Evolutionary conservation across 2,797 vertebrate genomes (phyloP).

Genomic region (Heliangelus exortis): DNA sequence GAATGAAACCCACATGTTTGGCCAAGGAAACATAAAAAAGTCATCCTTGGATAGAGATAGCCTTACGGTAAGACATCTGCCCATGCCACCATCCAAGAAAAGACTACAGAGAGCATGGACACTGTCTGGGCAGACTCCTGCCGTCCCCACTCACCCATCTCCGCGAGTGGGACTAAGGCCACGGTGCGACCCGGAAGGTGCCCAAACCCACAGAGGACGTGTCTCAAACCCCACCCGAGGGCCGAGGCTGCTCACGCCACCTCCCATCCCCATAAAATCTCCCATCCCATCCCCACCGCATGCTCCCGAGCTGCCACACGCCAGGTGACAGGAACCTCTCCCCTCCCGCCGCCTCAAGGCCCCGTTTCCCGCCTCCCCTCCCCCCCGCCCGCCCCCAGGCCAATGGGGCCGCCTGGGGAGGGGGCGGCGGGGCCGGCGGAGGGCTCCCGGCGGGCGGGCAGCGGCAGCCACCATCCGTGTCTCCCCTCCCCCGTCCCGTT

Average conservation of each 20-base stretch:
- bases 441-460: background rate
- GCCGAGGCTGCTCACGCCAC: rapidly evolving
- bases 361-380: background rate
- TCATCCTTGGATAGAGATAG: background rate
- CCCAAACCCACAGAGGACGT: rapidly evolving
- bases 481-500: too few species aligned
- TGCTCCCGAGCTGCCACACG: background rate
- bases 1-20: background rate
- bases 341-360: background rate
- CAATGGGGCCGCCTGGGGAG: background rate
- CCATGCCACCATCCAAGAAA: background rate
- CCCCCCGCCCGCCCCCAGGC: background rate
- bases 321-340: background rate
- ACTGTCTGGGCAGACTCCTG: rapidly evolving
- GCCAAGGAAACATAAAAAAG: background rate
- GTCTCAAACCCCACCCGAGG: background rate
- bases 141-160: background rate
- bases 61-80: rapidly evolving
- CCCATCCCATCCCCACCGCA: too few species aligned
- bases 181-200: rapidly evolving
- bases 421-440: background rate
- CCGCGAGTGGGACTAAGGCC: rapidly evolving
- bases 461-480: background rate
- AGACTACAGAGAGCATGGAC: rapidly evolving
- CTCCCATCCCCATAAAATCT: background rate